These are phyloP conservation scores for Stegophylla sp. DNA, from an alignment of 2,888 invertebrate genomes.

Conservation along the genomic window DNA sequence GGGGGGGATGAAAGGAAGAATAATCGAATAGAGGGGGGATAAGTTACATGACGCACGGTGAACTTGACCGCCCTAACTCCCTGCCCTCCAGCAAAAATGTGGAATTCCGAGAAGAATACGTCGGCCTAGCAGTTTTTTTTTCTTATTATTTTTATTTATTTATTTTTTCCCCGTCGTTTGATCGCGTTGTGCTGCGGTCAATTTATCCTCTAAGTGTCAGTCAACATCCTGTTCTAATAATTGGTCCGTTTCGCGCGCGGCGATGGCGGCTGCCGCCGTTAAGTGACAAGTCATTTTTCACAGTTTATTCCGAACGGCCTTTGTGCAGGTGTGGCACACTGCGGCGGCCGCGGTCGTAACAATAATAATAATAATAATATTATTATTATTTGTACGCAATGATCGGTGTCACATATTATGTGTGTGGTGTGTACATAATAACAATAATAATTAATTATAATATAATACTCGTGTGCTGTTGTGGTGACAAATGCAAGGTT, in stretches of 20 bases:
- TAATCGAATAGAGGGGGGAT: no score
- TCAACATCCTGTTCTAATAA: constrained; percentile 53
- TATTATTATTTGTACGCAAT: no score
- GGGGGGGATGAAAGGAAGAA: no score
- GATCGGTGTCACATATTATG: no score
- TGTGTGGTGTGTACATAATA: no score
- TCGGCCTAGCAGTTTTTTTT: neutral
- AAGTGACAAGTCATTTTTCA: constrained; percentile 52
- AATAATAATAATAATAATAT: neutral
- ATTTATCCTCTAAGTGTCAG: constrained; percentile 48
- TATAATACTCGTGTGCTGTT: no score
- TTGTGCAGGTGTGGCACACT: constrained; percentile 37
- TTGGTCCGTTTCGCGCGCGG: constrained; percentile 15
- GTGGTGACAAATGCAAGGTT: no score
- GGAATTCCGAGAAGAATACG: neutral
- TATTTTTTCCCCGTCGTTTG: neutral
- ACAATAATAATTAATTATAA: no score
- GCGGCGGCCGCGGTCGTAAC: neutral
- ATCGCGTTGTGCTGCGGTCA: constrained; percentile 14
- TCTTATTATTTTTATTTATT: neutral
- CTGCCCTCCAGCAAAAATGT: no score
- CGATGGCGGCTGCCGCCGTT: no score
- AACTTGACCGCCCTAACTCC: no score
- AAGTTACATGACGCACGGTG: no score
- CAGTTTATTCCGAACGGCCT: constrained; percentile 18